Evolutionary conservation across 2,888 invertebrate genomes (phyloP), one percentile per base, ranked within the genome.

Genomic region (Coenonympha glycerion): DNA sequence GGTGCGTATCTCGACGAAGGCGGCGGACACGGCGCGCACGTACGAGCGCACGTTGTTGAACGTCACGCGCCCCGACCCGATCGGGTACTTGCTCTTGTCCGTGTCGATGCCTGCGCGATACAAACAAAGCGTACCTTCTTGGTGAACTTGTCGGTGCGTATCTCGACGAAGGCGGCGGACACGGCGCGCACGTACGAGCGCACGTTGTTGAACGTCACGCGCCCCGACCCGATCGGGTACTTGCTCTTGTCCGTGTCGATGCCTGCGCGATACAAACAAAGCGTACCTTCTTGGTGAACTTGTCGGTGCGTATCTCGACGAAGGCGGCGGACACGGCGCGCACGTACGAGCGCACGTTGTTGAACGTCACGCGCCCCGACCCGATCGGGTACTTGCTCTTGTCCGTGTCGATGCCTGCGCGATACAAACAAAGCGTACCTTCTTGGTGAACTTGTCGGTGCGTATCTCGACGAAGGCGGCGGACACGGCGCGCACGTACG

Each of bases 341-440:
- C 90, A 96, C 92, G 84, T 97, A 99, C 1, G 98, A 97, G 58
- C 92, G 91, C 63, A 92, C 91, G 79, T 95, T 96, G 80, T 93
- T 94, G 86, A 99, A 99, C 6, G 97, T 98, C 3, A 99, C 97
- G 61, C 99, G 91, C 0, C 97, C 99, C 2, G 98, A 98, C 3
- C 99, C 98, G 73, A 99, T 99, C 2, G 99, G 98, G 81, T 99
- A 99, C 78, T 98, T 99, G 87, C 95, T 92, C 79, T 98, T 98
- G 80, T 99, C 98, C 0, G 98, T 97, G 82, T 97, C 97, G 57
- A 97, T 95, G 40, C 96, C 95, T 92, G 86, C 22, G 3, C n/a
- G n/a, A n/a, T n/a, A n/a, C n/a, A n/a, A n/a, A n/a, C n/a, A n/a
- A 3, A 9, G 2, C 11, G 6, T 82, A 94, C 96, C 90, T 94